phyloP scores from a whole-genome alignment of 2,888 invertebrate genomes.

The Pyrochroa serraticornis region DNA sequence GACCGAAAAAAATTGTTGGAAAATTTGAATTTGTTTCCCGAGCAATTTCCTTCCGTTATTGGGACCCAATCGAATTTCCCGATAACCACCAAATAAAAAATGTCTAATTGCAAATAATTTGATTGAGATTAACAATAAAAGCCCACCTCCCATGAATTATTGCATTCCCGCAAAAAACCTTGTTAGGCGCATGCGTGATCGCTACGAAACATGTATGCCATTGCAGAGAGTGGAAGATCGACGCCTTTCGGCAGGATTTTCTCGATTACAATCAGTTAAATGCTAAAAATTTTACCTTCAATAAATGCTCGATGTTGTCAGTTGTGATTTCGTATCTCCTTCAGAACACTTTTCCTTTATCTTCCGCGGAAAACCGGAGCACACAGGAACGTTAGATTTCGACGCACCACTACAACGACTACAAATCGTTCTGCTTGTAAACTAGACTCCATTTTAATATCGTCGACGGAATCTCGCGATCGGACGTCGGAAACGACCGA shows the following conservation, averaged over 20 bases:
- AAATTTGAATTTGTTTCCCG: no score
- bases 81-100: not conserved
- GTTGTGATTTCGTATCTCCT: conserved; percentile 30
- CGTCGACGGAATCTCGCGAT: conserved; percentile 18
- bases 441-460: conserved; percentile 47
- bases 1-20: no score
- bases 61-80: no score
- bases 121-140: not conserved
- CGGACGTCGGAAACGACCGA: not conserved
- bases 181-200: conserved; percentile 43
- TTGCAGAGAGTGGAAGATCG: conserved; percentile 44
- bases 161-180: conserved; percentile 42
- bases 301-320: conserved; percentile 26
- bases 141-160: conserved; percentile 33
- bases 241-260: conserved; percentile 35
- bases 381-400: conserved; percentile 12
- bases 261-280: conserved; percentile 36
- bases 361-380: conserved; percentile 32
- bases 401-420: conserved; percentile 45
- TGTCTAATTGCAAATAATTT: not conserved
- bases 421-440: conserved; percentile 51
- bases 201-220: conserved; percentile 49
- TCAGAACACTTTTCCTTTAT: conserved; percentile 30
- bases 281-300: conserved; percentile 42
- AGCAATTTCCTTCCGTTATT: no score